Conservation (phyloP, 2,797 vertebrate species). For the Eleutherodactylus coqui region DNA sequence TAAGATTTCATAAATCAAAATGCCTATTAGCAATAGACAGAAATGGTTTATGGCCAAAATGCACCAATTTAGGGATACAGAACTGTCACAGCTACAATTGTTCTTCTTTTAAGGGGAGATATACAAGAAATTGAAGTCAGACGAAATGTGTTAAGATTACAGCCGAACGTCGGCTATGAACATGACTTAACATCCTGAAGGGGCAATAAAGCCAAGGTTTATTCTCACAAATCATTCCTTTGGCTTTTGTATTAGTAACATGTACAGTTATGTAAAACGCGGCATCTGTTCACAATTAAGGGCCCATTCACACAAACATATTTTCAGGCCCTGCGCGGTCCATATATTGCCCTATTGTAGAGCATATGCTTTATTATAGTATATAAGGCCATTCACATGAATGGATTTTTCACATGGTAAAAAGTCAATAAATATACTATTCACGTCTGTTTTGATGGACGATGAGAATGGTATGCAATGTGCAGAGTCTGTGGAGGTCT, state of each 20-base stretch:
- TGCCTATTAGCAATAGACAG: conserved; percentile 1
- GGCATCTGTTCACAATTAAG: conserved; percentile 36
- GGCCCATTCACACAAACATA: too few relatives aligned
- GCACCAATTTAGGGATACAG: neutral
- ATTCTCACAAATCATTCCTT: conserved; percentile 19
- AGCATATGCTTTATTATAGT: too few relatives aligned
- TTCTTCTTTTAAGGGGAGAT: conserved; percentile 31
- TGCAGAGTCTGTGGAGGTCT: too few relatives aligned
- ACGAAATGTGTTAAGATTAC: conserved; percentile 20
- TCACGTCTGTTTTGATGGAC: too few relatives aligned
- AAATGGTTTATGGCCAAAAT: conserved; percentile 12
- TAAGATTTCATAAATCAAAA: conserved; percentile 6
- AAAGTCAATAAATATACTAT: too few relatives aligned
- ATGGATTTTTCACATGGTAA: too few relatives aligned
- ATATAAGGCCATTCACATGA: too few relatives aligned
- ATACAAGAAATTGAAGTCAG: conserved; percentile 45
- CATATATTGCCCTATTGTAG: too few relatives aligned
- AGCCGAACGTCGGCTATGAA: neutral
- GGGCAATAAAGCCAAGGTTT: conserved; percentile 44
- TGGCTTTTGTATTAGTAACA: conserved; percentile 14
- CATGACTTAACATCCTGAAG: neutral
- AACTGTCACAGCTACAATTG: neutral
- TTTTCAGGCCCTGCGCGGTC: too few relatives aligned
- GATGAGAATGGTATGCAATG: too few relatives aligned
- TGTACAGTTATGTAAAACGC: conserved; percentile 19